Conservation (phyloP, 2,113 vertebrate species). For the Ochotona princeps region DNA sequence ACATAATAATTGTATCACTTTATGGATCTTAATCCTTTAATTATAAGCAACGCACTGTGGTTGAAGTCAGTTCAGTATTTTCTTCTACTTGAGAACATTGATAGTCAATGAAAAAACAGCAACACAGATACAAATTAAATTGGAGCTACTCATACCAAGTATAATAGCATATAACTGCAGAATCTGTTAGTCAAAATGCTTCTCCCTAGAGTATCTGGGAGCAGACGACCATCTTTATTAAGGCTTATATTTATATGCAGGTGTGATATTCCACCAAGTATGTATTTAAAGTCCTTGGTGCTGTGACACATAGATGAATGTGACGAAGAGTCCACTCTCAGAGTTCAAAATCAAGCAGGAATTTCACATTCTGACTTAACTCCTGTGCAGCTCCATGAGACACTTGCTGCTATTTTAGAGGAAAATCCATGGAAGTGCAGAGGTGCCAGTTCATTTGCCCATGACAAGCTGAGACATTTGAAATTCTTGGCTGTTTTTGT, state of each 20-base stretch:
- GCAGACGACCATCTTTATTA: not conserved
- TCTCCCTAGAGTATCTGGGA: not conserved
- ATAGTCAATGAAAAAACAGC: not conserved
- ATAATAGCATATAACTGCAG: not conserved
- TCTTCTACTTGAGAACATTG: not conserved
- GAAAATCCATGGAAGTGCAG: not conserved
- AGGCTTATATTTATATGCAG: conserved; percentile 25
- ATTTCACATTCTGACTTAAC: conserved; percentile 8
- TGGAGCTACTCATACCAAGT: not conserved
- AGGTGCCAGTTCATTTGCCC: not conserved
- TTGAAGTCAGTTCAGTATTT: conserved; percentile 24
- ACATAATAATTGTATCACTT: conserved; percentile 14
- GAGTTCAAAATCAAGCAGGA: not conserved
- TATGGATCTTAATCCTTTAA: not conserved
- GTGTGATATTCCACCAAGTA: not conserved
- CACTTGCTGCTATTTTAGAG: conserved; percentile 5
- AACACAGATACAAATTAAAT: not conserved
- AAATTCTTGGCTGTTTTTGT: not conserved
- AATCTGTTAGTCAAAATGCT: not conserved
- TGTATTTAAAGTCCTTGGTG: conserved; percentile 8
- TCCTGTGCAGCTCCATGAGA: not conserved
- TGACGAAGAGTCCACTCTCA: not conserved
- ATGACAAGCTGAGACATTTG: not conserved
- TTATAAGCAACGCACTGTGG: not conserved
- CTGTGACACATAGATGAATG: not conserved